phyloP scores from a whole-genome alignment of 2,888 invertebrate species.

The Heliconius charithonia region DNA sequence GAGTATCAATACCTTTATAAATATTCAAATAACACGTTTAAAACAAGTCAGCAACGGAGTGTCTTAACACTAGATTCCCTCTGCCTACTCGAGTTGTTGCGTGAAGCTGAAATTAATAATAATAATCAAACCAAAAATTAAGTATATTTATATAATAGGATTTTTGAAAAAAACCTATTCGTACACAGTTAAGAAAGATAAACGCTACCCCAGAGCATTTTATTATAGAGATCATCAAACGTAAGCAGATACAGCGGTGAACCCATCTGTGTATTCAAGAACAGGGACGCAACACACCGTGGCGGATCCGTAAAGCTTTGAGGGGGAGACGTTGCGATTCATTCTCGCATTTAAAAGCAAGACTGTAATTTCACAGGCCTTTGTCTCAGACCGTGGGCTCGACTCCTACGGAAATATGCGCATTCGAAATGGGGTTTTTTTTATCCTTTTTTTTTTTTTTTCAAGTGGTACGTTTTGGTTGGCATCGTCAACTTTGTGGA shows the following conservation, averaged over 20 bases:
- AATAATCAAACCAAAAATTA: no score
- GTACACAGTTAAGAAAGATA: conserved; percentile 12
- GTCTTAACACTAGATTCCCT: no score
- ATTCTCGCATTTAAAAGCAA: conserved; percentile 82
- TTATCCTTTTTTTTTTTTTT: conserved; percentile 61
- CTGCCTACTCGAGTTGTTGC: no score
- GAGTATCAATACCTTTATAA: background rate
- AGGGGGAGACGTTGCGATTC: conserved; percentile 80
- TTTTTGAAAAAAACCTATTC: background rate
- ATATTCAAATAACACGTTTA: background rate
- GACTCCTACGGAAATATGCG: conserved; percentile 75
- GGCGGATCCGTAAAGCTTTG: conserved; percentile 74
- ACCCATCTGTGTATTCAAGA: conserved; percentile 62
- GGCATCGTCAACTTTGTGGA: conserved; percentile 47
- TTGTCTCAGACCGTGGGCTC: conserved; percentile 68
- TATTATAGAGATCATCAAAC: conserved; percentile 42
- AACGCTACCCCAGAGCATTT: conserved; percentile 34
- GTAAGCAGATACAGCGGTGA: conserved; percentile 54
- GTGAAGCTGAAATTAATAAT: no score
- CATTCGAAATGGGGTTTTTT: conserved; percentile 77
- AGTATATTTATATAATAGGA: background rate
- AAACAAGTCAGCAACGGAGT: no score
- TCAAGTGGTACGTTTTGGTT: conserved; percentile 73
- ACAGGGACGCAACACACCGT: conserved; percentile 61
- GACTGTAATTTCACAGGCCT: conserved; percentile 81